Conservation (phyloP, 2,797 vertebrate genomes). For the Meda fulgida region DNA sequence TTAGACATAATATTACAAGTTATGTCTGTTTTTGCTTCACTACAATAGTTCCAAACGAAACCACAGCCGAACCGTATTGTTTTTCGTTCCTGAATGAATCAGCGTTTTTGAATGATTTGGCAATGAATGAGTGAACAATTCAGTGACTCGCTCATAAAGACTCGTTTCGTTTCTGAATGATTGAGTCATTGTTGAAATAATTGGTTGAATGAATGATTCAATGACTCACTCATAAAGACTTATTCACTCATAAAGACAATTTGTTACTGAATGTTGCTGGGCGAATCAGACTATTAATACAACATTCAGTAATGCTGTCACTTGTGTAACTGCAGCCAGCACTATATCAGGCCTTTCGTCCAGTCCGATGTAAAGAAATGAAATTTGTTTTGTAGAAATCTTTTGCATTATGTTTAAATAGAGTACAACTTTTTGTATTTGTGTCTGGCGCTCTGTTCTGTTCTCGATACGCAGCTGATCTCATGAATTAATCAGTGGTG, state of each 20-base stretch:
- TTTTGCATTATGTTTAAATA: not conserved
- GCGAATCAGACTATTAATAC: not conserved
- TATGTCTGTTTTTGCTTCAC: not conserved
- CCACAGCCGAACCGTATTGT: too few species aligned
- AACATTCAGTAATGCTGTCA: not conserved
- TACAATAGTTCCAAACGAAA: not conserved
- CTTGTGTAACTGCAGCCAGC: not conserved
- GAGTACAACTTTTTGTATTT: not conserved
- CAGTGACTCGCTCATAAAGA: too few species aligned
- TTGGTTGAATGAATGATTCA: too few species aligned
- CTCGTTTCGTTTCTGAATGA: not conserved
- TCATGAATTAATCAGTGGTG: not conserved
- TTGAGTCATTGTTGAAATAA: not conserved
- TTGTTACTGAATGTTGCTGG: not conserved
- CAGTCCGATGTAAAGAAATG: not conserved
- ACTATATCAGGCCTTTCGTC: not conserved
- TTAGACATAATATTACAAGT: not conserved
- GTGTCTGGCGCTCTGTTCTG: not conserved
- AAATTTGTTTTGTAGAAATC: not conserved
- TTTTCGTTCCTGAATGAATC: too few species aligned
- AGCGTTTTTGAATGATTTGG: too few species aligned
- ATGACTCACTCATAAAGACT: too few species aligned
- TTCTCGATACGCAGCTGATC: not conserved
- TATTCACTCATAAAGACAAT: not conserved
- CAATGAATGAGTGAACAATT: too few species aligned